These are phyloP conservation scores for Sminthopsis crassicaudata DNA, from an alignment of 2,113 vertebrate species.

Conservation along the genomic window DNA sequence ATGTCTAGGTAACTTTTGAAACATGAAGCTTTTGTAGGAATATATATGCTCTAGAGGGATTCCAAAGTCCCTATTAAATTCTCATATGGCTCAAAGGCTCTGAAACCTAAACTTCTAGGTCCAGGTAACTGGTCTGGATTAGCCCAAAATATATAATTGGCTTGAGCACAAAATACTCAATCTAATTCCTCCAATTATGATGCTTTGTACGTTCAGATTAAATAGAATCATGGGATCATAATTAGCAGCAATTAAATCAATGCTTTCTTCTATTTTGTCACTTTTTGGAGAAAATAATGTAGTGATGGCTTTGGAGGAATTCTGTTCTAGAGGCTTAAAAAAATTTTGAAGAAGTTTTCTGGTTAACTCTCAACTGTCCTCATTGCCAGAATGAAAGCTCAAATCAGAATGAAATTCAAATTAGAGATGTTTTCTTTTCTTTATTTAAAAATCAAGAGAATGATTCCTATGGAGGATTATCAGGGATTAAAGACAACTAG, in stretches of 20 bases:
- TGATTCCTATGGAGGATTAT: not conserved
- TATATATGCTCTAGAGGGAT: constrained; percentile 63
- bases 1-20: constrained; percentile 61
- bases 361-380: constrained; percentile 52
- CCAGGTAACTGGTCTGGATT: constrained; percentile 42
- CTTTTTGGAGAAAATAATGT: constrained; percentile 56
- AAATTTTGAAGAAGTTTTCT: constrained; percentile 55
- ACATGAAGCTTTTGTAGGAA: constrained; percentile 61
- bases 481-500: not conserved
- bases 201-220: constrained; percentile 64
- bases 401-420: no score
- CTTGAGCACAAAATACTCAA: constrained; percentile 51
- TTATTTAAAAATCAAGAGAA: constrained; percentile 44
- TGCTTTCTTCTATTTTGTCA: constrained; percentile 59
- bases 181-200: constrained; percentile 39
- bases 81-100: constrained; percentile 53
- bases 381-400: not conserved
- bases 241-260: constrained; percentile 73
- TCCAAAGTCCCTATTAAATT: constrained; percentile 68
- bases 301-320: constrained; percentile 58
- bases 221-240: constrained; percentile 73
- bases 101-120: constrained; percentile 66
- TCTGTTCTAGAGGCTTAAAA: constrained; percentile 40
- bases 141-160: constrained; percentile 66
- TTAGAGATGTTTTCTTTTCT: constrained; percentile 35